Conservation (phyloP, 37 sponge, comb jelly and placozoan genomes). For the Dysidea cf. avara region DNA sequence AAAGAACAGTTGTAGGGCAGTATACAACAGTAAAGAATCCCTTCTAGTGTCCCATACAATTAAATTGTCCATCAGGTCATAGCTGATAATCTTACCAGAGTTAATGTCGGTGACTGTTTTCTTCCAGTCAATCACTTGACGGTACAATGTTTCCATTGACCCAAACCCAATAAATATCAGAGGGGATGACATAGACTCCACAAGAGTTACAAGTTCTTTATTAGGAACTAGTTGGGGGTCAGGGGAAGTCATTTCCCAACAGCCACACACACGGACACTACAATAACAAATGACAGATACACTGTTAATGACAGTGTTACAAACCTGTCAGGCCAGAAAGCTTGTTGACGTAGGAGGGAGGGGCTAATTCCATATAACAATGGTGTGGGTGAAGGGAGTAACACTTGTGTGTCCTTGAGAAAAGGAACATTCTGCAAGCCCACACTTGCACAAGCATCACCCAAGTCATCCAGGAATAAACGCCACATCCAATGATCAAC, state of each 20-base stretch:
- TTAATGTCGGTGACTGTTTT: slow-evolving; percentile 5
- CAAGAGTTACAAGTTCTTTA: neutral
- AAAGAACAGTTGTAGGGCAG: no score
- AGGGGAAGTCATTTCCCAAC: slow-evolving; percentile 18
- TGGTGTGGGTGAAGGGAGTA: slow-evolving; percentile 50
- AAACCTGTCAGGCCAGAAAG: slow-evolving; percentile 60
- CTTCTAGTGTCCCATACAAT: slow-evolving; percentile 15
- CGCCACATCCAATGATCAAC: slow-evolving; percentile 81
- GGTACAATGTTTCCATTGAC: slow-evolving; percentile 51
- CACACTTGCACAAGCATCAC: slow-evolving; percentile 20
- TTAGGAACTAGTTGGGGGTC: neutral
- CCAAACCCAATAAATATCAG: slow-evolving; percentile 63
- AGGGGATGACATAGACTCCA: slow-evolving; percentile 5
- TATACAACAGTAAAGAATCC: no score
- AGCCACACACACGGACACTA: slow-evolving; percentile 47
- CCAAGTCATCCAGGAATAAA: slow-evolving; percentile 57
- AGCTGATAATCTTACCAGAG: slow-evolving; percentile 25
- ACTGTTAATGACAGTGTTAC: neutral
- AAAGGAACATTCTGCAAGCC: slow-evolving; percentile 27
- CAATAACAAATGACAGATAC: neutral
- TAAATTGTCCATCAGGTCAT: slow-evolving; percentile 3
- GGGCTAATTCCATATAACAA: slow-evolving; percentile 63
- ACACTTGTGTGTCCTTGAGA: neutral
- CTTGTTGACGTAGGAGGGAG: slow-evolving; percentile 27
- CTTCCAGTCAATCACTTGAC: slow-evolving; percentile 29